Evolutionary conservation across 2,888 invertebrate species (phyloP), one percentile per base, ranked within the genome.

Genomic region (Sylvicola cinctus): DNA sequence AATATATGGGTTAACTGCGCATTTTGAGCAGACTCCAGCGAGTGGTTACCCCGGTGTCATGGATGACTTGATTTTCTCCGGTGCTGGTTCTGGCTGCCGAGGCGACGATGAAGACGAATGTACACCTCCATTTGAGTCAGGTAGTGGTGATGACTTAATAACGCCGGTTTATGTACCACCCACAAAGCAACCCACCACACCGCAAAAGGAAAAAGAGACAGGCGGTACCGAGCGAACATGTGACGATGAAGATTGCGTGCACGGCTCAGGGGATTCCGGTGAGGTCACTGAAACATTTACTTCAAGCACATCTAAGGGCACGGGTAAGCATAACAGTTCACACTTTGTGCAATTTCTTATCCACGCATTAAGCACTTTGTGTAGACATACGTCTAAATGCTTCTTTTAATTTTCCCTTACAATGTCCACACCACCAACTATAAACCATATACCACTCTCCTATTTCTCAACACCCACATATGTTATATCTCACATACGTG

Each of bases 31-130:
- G 83, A 84, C 84, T 0, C 83, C 84, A 15, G 78, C 84, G 1
- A 81, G 81, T 27, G 81, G 80, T 1, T 77, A 75, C 51, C 70
- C 74, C 1, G 67, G 68, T 7, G 72, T 78, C 2, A 67, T 78
- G 49, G 91, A 91, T 53, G 91, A 91, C 55, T 64, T 91, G 39
- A 83, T 91, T 35, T 87, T 81, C 59, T 85, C 87, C 7, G 90
- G 90, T 2, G 84, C 84, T 2, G 87, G 88, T 1, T 85, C 87
- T 3, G 88, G 87, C 0, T 90, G 90, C 49, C 71, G 81, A 30
- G 80, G 79, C 39, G 88, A 87, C 46, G 90, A 88, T 49, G 90
- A 91, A 52, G 90, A 88, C 47, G 88, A 88, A 43, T 90, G 90
- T 51, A 71, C 74, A 2, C 83, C 85, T 10, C 64, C 80, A 23